These are phyloP conservation scores for Coryphaenoides rupestris DNA, from an alignment of 2,113 vertebrate genomes.

Conservation along the genomic window DNA sequence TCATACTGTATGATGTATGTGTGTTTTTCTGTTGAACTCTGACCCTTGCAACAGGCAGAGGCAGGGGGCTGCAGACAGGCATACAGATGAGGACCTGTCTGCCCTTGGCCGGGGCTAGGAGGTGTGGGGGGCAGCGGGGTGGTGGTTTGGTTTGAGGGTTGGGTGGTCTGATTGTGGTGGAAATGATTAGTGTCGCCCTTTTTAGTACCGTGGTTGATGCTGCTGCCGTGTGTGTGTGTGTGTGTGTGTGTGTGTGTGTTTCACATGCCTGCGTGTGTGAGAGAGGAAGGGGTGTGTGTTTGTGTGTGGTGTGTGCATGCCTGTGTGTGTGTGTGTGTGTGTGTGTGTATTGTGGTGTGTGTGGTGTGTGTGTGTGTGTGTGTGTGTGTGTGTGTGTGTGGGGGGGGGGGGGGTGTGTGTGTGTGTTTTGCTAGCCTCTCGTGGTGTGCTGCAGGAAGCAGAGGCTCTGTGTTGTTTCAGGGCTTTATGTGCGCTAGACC, in stretches of 20 bases:
- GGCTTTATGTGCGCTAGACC: constrained; percentile 34
- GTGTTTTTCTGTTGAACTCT: constrained; percentile 24
- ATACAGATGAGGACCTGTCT: constrained; percentile 27
- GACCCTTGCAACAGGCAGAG: constrained; percentile 45
- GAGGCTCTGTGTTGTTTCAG: constrained; percentile 40
- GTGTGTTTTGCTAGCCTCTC: constrained; percentile 7
- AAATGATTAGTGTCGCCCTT: not conserved
- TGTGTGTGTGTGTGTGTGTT: too few species aligned
- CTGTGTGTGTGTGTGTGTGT: too few species aligned
- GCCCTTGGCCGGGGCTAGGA: constrained; percentile 9
- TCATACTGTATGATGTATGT: not conserved
- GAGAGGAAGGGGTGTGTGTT: too few species aligned
- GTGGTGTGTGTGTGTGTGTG: too few species aligned
- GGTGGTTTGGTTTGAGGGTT: constrained; percentile 6
- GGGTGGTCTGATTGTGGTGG: constrained; percentile 5
- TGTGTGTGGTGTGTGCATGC: too few species aligned
- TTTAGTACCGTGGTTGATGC: too few species aligned
- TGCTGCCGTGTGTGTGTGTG: too few species aligned
- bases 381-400: constrained; percentile 16
- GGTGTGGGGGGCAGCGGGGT: too few species aligned
- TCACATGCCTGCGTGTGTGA: too few species aligned
- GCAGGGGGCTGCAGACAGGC: constrained; percentile 24
- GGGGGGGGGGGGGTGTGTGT: not conserved
- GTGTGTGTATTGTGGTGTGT: too few species aligned
- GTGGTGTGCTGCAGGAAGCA: not conserved